Evolutionary conservation across 2,888 invertebrate genomes (phyloP).

Genomic region (Nemotelus nigrinus): DNA sequence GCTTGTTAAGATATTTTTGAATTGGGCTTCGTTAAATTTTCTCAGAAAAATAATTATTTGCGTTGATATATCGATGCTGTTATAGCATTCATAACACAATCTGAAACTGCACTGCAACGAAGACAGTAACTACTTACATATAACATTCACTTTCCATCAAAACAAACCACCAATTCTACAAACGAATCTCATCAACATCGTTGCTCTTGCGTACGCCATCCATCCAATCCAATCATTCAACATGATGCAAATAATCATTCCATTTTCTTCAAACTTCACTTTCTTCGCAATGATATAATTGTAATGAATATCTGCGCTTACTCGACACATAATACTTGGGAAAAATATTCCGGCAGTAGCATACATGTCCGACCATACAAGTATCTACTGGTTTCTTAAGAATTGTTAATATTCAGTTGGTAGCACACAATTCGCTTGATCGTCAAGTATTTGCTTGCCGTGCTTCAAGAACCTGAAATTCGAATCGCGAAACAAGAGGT

Average conservation of each 20-base stretch:
- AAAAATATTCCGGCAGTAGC: no score
- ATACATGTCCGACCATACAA: no score
- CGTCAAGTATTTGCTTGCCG: neutral
- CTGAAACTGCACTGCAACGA: no score
- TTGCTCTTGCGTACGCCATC: no score
- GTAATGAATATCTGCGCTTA: neutral
- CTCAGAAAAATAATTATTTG: no score
- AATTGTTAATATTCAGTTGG: neutral
- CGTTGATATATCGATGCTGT: no score
- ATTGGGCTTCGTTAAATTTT: no score
- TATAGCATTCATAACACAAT: no score
- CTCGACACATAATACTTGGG: no score
- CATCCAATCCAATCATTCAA: no score
- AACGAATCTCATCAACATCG: no score
- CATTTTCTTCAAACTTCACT: neutral
- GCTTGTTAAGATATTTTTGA: no score
- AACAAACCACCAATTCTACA: neutral
- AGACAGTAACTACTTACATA: neutral
- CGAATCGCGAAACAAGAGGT: slow-evolving; percentile 19
- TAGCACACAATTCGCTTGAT: neutral
- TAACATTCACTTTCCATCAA: neutral
- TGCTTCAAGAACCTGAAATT: slow-evolving; percentile 33
- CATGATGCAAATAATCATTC: neutral
- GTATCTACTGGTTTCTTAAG: neutral
- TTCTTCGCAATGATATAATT: neutral